Evolutionary conservation across 2,797 vertebrate genomes (phyloP), one percentile per base, ranked within the genome.

Genomic region (Parauchenoglanis punctatus): DNA sequence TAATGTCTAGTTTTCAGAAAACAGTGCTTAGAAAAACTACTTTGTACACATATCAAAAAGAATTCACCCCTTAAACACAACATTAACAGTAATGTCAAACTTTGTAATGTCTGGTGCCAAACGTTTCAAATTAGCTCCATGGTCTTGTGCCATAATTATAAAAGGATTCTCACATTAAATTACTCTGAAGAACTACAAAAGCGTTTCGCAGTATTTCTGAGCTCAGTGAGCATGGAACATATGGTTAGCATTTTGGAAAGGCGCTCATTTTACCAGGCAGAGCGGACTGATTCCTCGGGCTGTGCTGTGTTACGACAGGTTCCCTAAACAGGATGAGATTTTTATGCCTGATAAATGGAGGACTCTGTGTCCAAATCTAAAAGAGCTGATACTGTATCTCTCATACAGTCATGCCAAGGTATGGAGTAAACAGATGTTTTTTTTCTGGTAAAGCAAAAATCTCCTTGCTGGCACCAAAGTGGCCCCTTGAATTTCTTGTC

Each of bases 181-280:
- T 28, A 56, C 46, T 58, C 75, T 56, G 83, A 58, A 93, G 92
- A 89, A 87, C 91, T 92, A 93, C 87, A 93, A 94, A 94, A 92
- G 92, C 93, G 93, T 94, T 94, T 92, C 92, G 94, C 94, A 91
- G 93, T 91, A 93, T 94, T 91, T 94, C 89, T 94, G 92, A 95
- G 94, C 94, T 94, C 92, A 91, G 92, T 88, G 91, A 92, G 89
- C 63, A 46, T 89, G 83, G 88, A 89, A 95, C 95, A 95, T 94
- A 88, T 95, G 95, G 94, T 95, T 92, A 89, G 92, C 90, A 94
- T 96, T 96, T 95, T 91, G 93, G 91, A 85, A 91, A 67, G 61
- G 88, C 70, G 83, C 92, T 92, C 81, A 56, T 87, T 86, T 92
- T 88, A 87, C 93, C 92, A 91, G 88, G 86, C 92, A 91, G 89